A percentile compares a stretch with the other conserved stretches of the same genome.
Evolutionary conservation across 92 coral and sea anemone genomes (phyloP).

Genomic region (Anthopleura xanthogrammica): DNA sequence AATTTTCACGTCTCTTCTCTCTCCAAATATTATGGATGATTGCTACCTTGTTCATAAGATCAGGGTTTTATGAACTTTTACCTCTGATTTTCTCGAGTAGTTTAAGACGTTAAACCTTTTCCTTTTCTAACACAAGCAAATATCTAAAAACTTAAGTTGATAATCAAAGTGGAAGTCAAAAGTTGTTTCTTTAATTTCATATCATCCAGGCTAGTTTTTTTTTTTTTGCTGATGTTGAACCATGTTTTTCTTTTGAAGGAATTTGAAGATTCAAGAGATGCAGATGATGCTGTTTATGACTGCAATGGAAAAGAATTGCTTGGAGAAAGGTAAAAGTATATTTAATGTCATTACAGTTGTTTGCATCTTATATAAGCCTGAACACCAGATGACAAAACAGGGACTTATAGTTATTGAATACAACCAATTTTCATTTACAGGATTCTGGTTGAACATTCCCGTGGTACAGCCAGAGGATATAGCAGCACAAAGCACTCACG

Average conservation of each 20-base stretch:
- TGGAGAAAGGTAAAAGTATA: constrained; percentile 76
- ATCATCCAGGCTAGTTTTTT: background rate
- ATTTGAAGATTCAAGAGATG: constrained; percentile 88
- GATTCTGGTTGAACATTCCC: constrained; percentile 88
- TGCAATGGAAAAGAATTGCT: constrained; percentile 87
- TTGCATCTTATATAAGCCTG: too few relatives aligned
- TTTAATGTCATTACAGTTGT: too few relatives aligned
- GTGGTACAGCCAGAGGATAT: constrained; percentile 86
- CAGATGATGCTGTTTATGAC: constrained; percentile 94
- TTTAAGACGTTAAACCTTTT: too few relatives aligned
- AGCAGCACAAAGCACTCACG: constrained; percentile 57
- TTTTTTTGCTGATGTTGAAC: background rate
- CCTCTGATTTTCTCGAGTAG: too few relatives aligned
- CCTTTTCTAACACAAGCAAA: too few relatives aligned
- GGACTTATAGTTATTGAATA: background rate
- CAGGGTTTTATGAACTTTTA: too few relatives aligned
- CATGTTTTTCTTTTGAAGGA: constrained; percentile 51
- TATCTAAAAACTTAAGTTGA: background rate
- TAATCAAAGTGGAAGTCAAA: background rate
- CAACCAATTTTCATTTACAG: constrained; percentile 28
- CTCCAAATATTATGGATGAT: too few relatives aligned
- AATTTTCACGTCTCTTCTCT: too few relatives aligned
- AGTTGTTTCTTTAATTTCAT: background rate
- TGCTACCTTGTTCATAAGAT: too few relatives aligned
- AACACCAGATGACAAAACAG: too few relatives aligned